Base-by-base conservation (phyloP, 2,113 vertebrate genomes). In the Gavialis gangeticus region DNA sequence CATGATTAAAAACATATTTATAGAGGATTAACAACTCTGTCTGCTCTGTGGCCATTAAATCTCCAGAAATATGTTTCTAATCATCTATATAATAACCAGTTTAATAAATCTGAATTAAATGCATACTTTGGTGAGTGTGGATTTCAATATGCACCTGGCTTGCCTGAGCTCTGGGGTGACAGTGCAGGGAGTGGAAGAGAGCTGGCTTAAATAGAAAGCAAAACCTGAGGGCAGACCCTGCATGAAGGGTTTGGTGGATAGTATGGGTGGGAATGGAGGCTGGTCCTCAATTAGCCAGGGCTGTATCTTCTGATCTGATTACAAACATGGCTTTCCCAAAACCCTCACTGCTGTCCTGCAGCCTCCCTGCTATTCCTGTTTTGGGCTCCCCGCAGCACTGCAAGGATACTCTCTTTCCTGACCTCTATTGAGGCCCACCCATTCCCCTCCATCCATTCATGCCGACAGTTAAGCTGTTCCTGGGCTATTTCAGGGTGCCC, bases 1-100 rank as follows among this genome's bases (percentile, higher is more conserved):
- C 82, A 64, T 96, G 94, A 97, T 98, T 97, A 95, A 96, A 97
- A 95, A 64, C 96, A 96, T 89, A 88, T 96, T 97, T 97, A 93
- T 91, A 60, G 91, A 95, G 93, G 96, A 98, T 98, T 97, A 98
- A 96, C 96, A 96, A 94, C 82, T 94, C 96, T 91, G 81, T 97
- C 92, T 97, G 89, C 83, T 94, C 87, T 3, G 21, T 87, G 92
- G 93, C 93, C 28, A 24, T 79, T 95, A 93, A 89, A 92, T n/a
- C 83, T 91, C 86, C 90, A 81, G 12, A 76, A 88, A 89, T 77
- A 84, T 91, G 97, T 95, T 98, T 97, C 94, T 60, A 95, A 97
- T 97, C 89, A 97, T 87, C 91, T 76, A 2, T 89, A 77, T 90
- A 85, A 95, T 83, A 96, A 96, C 86, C 87, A 86, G n/a, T 6